A percentile compares a stretch with the other conserved stretches of the same genome.
These are phyloP conservation scores for Carduelis carduelis DNA, from an alignment of 2,797 vertebrate species.

Conservation along the genomic window DNA sequence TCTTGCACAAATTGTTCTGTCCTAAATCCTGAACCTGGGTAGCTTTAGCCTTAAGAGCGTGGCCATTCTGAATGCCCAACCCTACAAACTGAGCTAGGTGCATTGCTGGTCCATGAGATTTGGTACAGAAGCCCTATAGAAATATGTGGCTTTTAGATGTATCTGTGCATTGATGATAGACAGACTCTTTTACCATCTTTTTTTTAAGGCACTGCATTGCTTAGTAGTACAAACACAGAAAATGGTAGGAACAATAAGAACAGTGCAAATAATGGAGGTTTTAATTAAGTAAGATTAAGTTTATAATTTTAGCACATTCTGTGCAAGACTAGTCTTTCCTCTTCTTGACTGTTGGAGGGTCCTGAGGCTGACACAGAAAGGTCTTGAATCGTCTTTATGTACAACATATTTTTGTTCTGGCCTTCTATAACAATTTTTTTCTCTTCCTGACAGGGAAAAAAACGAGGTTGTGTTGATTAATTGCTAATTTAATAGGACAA, in stretches of 20 bases:
- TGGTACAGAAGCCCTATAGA: background rate
- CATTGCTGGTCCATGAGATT: rapidly evolving
- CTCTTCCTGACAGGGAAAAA: background rate
- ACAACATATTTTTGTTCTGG: background rate
- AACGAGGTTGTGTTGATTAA: background rate
- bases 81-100: background rate
- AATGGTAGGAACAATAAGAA: background rate
- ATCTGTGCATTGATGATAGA: background rate
- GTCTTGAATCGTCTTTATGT: background rate
- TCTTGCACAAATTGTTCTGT: background rate
- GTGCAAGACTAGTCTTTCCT: background rate
- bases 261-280: conserved; percentile 17
- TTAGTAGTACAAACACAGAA: conserved; percentile 4
- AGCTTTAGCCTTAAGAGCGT: background rate
- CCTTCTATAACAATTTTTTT: background rate
- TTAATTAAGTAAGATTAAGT: conserved; percentile 22
- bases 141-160: background rate
- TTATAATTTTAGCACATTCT: conserved; percentile 7
- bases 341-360: background rate
- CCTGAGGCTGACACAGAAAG: background rate
- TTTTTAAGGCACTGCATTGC: background rate
- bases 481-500: background rate
- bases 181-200: background rate
- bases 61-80: background rate
- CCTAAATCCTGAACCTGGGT: background rate